Evolutionary conservation across 35 echinoderm and acorn worm species (phyloP).

Genomic region (Chiridota heheva): DNA sequence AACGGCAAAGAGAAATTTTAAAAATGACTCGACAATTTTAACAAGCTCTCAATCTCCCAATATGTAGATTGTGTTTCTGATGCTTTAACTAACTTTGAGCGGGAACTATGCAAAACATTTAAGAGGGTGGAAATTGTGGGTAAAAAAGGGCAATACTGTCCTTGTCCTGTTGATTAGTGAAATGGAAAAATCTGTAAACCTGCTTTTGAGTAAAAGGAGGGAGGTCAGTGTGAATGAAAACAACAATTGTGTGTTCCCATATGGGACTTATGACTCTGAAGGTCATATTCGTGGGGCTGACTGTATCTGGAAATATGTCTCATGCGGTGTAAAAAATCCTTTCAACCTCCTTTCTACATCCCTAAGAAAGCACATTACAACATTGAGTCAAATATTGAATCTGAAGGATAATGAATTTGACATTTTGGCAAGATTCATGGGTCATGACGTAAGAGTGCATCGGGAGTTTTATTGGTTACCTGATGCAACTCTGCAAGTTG

Average conservation of each 20-base stretch:
- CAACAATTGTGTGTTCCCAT: conserved; percentile 17
- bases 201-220: conserved; percentile 16
- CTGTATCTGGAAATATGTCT: conserved; percentile 45
- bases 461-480: conserved; percentile 50
- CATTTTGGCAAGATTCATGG: conserved; percentile 37
- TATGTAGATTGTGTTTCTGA: conserved; percentile 26
- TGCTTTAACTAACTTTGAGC: conserved; percentile 49
- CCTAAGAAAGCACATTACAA: conserved; percentile 63
- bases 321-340: conserved; percentile 40
- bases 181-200: conserved; percentile 40
- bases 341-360: conserved; percentile 41
- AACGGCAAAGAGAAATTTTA: conserved; percentile 53
- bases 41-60: conserved; percentile 1
- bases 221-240: background rate
- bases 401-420: conserved; percentile 36
- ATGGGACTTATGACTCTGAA: background rate
- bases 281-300: conserved; percentile 57
- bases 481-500: conserved; percentile 28
- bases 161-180: conserved; percentile 37
- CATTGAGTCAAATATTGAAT: conserved; percentile 46
- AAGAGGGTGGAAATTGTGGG: conserved; percentile 47
- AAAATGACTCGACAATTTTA: conserved; percentile 56
- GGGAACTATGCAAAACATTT: conserved; percentile 53
- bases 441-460: conserved; percentile 52
- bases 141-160: conserved; percentile 47